Conservation (phyloP, 2,113 vertebrate species). For the Hypocryptadius cinnamomeus region DNA sequence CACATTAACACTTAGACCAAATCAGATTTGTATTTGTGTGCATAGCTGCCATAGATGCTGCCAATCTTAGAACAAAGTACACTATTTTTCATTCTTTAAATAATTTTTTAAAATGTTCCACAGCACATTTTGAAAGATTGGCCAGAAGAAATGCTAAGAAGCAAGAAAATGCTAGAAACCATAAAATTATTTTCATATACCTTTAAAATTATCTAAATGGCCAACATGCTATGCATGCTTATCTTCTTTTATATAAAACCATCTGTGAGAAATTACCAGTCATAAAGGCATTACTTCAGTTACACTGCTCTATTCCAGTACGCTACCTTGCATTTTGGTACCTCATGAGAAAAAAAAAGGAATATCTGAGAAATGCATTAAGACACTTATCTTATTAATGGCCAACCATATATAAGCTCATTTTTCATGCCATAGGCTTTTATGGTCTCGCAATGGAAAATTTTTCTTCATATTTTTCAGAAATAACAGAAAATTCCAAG, state of each 20-base stretch:
- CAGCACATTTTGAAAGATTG: background rate
- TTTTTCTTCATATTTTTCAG: constrained; percentile 72
- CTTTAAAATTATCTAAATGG: background rate
- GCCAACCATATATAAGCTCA: background rate
- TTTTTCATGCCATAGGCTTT: background rate
- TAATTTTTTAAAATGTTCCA: background rate
- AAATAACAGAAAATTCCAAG: constrained; percentile 51
- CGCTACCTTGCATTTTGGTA: background rate
- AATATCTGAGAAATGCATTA: background rate
- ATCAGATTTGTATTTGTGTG: background rate
- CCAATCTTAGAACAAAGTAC: background rate
- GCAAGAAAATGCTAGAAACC: background rate
- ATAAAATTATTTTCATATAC: background rate
- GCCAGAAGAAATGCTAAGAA: background rate
- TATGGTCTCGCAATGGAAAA: background rate
- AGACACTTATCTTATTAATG: background rate
- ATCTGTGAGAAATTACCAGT: background rate
- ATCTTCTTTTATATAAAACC: background rate
- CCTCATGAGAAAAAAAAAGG: background rate
- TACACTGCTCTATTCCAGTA: background rate
- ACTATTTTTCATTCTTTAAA: background rate
- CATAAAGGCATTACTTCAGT: background rate
- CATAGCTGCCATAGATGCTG: background rate
- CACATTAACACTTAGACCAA: background rate
- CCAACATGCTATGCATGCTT: background rate